phyloP scores from a whole-genome alignment of 2,888 invertebrate genomes.

The Melipona beecheii region DNA sequence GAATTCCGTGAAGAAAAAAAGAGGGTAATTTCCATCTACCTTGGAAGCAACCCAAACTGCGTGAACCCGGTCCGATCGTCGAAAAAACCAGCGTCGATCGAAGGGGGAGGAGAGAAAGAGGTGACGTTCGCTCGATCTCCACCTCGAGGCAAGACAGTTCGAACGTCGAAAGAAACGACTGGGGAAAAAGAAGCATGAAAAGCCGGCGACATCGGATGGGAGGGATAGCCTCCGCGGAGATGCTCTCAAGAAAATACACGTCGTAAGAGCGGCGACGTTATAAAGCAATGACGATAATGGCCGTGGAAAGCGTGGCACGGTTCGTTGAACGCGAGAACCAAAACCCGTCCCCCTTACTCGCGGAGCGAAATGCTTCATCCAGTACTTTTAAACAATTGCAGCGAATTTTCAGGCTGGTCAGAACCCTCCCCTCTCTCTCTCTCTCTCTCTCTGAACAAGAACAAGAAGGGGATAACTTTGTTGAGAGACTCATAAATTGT shows the following conservation, averaged over 20 bases:
- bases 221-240: not conserved
- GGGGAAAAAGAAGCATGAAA: not conserved
- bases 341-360: not conserved
- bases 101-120: not conserved
- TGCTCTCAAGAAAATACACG: conserved; percentile 55
- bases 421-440: no score
- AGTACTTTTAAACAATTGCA: conserved; percentile 61
- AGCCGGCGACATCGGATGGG: not conserved
- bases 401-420: conserved; percentile 19
- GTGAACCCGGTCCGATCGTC: not conserved
- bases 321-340: conserved; percentile 33
- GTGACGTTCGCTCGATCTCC: not conserved
- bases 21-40: not conserved
- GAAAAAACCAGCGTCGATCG: not conserved
- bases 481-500: no score
- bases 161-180: not conserved
- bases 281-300: conserved; percentile 57
- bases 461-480: no score
- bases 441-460: no score
- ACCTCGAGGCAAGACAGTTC: not conserved
- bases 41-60: not conserved
- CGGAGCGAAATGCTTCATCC: not conserved
- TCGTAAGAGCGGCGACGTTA: conserved; percentile 40
- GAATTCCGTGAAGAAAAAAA: not conserved
- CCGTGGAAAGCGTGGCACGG: conserved; percentile 38